Evolutionary conservation across 2,888 invertebrate genomes (phyloP), one percentile per base, ranked within the genome.

Genomic region (Holacanthella duospinosa): DNA sequence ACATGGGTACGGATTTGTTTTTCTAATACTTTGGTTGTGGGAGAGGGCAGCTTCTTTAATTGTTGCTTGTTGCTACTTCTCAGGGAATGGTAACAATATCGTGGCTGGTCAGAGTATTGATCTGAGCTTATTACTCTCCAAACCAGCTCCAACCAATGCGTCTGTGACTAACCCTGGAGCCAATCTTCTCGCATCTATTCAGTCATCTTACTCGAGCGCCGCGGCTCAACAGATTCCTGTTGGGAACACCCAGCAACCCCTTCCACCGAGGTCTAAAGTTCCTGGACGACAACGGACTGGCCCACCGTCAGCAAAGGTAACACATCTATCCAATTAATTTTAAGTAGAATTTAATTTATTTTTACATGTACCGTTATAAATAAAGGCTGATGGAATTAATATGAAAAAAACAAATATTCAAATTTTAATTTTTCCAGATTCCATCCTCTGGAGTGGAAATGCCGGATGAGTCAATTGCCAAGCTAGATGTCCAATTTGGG

Each of bases 381-480:
- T n/a, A n/a, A n/a, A n/a, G n/a, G n/a, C n/a, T 36, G 6, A 36
- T 36, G 36, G 9, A 16, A 36, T 36, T 72, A 63, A 58, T 12
- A 25, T 55, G n/a, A n/a, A n/a, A n/a, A n/a, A n/a, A n/a, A n/a
- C n/a, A n/a, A n/a, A 6, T 4, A 55, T 55, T 4, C 29, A 55
- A 12, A 9, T 25, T 25, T 55, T 12, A 25, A 24, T 19, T 55
- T 53, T 9, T 28, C 6, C 78, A 93, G 87, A 96, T 96, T 75
- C 95, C 94, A 53, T 83, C 90, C 60, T 87, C 87, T 63, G 94
- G 95, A 26, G 95, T 96, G 44, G 95, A 95, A 80, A 95, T 95
- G 95, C 95, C 95, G 0, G 93, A 90, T 68, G 92, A 92, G 74
- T 82, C 87, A 64, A 80, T 85, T 19, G 86, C 84, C 65, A 85